These are phyloP conservation scores for Drosophila stalkeri DNA, from an alignment of 2,888 invertebrate genomes.

Conservation along the genomic window DNA sequence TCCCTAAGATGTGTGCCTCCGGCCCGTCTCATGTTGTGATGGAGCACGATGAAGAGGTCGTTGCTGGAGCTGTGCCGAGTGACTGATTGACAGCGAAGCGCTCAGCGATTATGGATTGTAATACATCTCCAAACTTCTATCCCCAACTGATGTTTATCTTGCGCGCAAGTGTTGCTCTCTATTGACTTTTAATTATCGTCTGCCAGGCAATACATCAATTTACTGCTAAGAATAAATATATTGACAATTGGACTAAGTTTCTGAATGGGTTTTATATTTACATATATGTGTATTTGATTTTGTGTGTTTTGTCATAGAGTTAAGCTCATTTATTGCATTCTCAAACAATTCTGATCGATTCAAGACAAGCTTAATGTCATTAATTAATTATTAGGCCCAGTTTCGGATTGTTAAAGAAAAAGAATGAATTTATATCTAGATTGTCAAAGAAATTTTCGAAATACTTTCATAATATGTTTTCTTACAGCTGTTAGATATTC, in stretches of 20 bases:
- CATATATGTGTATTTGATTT: not conserved
- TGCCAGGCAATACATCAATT: conserved; percentile 28
- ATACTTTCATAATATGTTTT: too few species aligned
- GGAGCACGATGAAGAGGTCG: conserved; percentile 35
- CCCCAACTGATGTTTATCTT: conserved; percentile 55
- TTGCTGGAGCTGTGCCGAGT: conserved; percentile 34
- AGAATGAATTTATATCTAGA: not conserved
- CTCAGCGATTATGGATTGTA: conserved; percentile 77
- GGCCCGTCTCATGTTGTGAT: not conserved
- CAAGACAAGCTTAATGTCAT: not conserved
- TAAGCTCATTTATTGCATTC: not conserved
- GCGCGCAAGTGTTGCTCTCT: conserved; percentile 25
- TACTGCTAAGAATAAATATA: conserved; percentile 16
- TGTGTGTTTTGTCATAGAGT: not conserved
- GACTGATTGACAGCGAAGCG: conserved; percentile 71
- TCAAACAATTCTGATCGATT: not conserved
- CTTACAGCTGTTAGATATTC: not conserved
- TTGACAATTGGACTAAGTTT: conserved; percentile 12
- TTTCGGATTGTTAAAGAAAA: too few species aligned
- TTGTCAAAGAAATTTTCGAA: not conserved
- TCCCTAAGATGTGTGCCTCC: conserved; percentile 5
- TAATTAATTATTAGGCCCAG: too few species aligned
- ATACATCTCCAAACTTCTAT: conserved; percentile 67
- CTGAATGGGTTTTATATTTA: not conserved
- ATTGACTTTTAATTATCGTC: conserved; percentile 71